Conservation (phyloP, 2,113 vertebrate genomes). For the Pseudorhombus dupliciocellatus region DNA sequence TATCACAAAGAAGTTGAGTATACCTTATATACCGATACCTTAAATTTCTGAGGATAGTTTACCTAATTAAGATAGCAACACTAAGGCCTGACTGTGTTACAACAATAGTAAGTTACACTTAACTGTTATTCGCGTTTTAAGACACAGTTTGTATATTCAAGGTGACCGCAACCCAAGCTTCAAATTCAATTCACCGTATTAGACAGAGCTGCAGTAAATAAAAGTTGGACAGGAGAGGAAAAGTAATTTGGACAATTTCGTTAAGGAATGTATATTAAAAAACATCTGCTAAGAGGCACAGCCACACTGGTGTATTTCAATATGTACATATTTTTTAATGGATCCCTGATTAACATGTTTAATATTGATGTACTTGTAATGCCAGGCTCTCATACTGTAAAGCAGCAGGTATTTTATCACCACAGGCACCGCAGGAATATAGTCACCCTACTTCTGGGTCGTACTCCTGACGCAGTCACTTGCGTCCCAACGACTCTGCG, state of each 20-base stretch:
- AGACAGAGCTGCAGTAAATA: background rate
- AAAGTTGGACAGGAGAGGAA: background rate
- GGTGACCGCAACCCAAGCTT: conserved; percentile 35
- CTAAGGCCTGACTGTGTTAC: conserved; percentile 5
- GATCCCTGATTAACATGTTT: conserved; percentile 20
- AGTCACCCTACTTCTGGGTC: background rate
- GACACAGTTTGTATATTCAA: conserved; percentile 49
- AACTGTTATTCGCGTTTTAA: conserved; percentile 24
- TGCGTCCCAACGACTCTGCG: conserved; percentile 92
- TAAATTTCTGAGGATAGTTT: background rate
- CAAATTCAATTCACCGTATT: background rate
- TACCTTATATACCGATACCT: background rate
- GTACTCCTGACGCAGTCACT: conserved; percentile 79
- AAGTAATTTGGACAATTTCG: conserved; percentile 27
- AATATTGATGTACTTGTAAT: background rate
- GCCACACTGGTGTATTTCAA: conserved; percentile 18
- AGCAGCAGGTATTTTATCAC: conserved; percentile 12
- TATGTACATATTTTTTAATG: background rate
- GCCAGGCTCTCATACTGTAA: background rate
- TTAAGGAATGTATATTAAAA: conserved; percentile 53
- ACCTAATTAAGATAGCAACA: conserved; percentile 13
- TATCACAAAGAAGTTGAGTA: background rate
- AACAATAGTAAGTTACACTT: background rate
- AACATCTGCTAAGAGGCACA: background rate
- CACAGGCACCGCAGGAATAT: background rate